Base-by-base conservation (phyloP, 2,888 invertebrate genomes). In the Dicyrtomina minuta region DNA sequence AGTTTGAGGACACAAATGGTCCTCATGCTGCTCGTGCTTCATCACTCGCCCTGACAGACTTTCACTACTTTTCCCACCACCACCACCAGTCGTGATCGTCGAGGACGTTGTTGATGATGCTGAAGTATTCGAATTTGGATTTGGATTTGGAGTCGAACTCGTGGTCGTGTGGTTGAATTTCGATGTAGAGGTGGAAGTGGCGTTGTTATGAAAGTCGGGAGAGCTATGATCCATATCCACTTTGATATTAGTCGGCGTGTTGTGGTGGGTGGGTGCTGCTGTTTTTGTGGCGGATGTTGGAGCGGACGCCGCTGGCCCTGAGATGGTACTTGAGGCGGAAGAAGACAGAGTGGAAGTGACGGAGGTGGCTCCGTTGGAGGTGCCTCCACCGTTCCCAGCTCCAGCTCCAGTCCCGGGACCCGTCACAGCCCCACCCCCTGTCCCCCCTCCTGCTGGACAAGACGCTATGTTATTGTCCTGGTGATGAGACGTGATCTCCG, bases 401-500 rank as follows among this genome's bases (percentile, higher is more conserved):
- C 4, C 4, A 33, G 4, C 33, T 5, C 33, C 33, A 33, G 33
- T 8, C 33, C 33, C 33, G 4, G 33, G 33, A 3, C 33, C 33
- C 3, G 33, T 33, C 33, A 33, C 33, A 33, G 33, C 4, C 3
- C 33, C 33, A 8, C 33, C 33, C 3, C 33, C 33, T 33, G 33
- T 3, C 3, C 33, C 33, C 33, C 4, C 33, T 33, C 20, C 33
- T 15, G 26, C 44, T 46, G 43, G 41, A 51, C 51, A 17, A 22
- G 26, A n/a, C 26, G 46, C 49, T 24, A n/a, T 41, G 41, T 60
- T 60, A 41, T 51, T 66, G 43, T 66, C 58, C 46, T 46, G 49
- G 26, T 62, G 66, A 43, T 66, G 66, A 15, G 64, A 64, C 8
- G 66, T 72, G 53, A 76, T 74, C 72, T 76, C 76, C 8, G 76